Conservation (phyloP, 2,797 vertebrate species). For the Poecilia picta region DNA sequence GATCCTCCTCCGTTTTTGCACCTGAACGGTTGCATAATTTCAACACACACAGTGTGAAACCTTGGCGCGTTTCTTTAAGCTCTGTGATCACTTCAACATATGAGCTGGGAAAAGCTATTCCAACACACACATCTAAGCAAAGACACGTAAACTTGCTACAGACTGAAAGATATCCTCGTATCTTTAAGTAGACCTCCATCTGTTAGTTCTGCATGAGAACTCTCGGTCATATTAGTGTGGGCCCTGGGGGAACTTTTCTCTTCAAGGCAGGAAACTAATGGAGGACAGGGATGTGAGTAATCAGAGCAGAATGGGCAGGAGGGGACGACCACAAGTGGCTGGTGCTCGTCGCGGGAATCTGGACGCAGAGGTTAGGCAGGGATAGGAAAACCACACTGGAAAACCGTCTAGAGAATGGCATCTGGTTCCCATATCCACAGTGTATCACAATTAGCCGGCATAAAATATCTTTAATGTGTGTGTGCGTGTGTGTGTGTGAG, state of each 20-base stretch:
- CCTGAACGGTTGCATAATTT: constrained; percentile 15
- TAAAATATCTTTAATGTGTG: constrained; percentile 76
- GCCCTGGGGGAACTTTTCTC: constrained; percentile 58
- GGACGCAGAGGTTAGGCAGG: constrained; percentile 77
- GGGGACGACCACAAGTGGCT: constrained; percentile 79
- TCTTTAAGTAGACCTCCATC: constrained; percentile 63
- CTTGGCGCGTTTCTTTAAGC: constrained; percentile 1
- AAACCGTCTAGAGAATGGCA: constrained; percentile 82
- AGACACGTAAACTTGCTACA: constrained; percentile 41
- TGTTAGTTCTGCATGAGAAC: constrained; percentile 69
- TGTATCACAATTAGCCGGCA: constrained; percentile 80
- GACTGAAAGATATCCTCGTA: constrained; percentile 33
- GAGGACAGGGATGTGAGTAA: constrained; percentile 81
- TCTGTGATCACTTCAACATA: neutral
- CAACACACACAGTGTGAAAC: neutral
- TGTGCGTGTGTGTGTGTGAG: constrained; percentile 32
- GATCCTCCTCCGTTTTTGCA: neutral
- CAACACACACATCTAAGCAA: constrained; percentile 8
- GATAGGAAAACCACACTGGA: constrained; percentile 80
- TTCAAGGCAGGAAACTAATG: constrained; percentile 69
- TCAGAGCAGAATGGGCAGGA: constrained; percentile 78
- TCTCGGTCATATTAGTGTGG: constrained; percentile 62
- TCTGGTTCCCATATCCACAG: constrained; percentile 81
- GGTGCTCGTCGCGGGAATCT: constrained; percentile 75
- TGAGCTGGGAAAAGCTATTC: neutral